Evolutionary conservation across 2,113 vertebrate genomes (phyloP).

Genomic region (Pseudonaja textilis): DNA sequence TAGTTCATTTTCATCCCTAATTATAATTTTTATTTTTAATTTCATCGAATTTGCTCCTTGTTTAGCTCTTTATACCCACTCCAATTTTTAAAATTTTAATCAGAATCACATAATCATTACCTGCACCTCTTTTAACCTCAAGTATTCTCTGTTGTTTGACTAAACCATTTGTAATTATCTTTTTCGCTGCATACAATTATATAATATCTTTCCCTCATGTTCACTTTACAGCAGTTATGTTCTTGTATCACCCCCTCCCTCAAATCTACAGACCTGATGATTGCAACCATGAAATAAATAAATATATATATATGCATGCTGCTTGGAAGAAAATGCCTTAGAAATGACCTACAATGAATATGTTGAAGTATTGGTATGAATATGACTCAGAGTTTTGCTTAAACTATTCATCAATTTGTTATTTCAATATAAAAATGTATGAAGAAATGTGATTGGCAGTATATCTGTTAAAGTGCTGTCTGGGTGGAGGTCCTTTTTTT

Average conservation of each 20-base stretch:
- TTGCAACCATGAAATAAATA: background rate
- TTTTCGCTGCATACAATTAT: background rate
- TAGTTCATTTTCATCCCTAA: background rate
- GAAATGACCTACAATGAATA: background rate
- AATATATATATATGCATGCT: too few relatives aligned
- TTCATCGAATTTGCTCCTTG: background rate
- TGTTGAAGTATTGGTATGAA: slow-evolving; percentile 23
- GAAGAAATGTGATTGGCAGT: background rate
- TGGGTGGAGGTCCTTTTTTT: background rate
- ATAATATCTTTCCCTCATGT: background rate
- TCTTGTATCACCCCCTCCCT: background rate
- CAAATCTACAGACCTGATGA: background rate
- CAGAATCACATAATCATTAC: background rate
- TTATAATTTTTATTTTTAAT: background rate
- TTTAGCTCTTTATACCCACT: background rate
- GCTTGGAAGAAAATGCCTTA: background rate
- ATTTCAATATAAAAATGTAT: slow-evolving; percentile 18
- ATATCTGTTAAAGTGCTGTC: background rate
- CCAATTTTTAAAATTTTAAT: background rate
- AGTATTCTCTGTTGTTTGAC: background rate
- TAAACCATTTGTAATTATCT: background rate
- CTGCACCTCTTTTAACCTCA: background rate
- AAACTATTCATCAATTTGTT: background rate
- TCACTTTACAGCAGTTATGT: background rate
- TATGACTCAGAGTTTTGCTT: background rate